Base-by-base conservation (phyloP, 2,797 vertebrate species). In the Girardinus metallicus region DNA sequence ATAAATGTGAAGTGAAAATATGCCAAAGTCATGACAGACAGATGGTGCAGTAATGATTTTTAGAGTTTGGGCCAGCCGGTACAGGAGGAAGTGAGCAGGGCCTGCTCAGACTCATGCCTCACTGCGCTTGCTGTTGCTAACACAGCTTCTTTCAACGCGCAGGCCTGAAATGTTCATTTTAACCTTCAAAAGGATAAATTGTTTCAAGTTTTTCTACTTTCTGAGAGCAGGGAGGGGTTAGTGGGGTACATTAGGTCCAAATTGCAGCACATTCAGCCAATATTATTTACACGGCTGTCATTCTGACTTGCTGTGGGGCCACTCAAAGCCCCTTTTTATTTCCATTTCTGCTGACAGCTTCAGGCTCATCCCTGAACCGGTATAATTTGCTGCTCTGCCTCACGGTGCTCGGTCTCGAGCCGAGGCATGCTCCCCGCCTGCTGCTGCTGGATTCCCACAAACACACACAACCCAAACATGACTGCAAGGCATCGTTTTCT, bases 231-330 rank as follows among this genome's bases (percentile, higher is more conserved):
- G 74, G 83, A 76, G 85, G 80, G 76, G 84, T 80, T 80, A 60
- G 70, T 36, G 1, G 84, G 49, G 77, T 87, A 88, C 93, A 93
- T 91, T 79, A 86, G 83, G 77, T 78, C 87, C 89, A 86, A 92
- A 93, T 91, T 89, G 86, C 78, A 84, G 89, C 81, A 80, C 88
- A 89, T 89, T 92, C 78, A 9, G 1, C 81, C 83, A 83, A 87
- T 85, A 89, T 93, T 92, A 92, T 95, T 95, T 94, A 92, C 93
- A 93, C 85, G 91, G 88, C 88, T 94, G 93, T 94, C 92, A 92
- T 82, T 90, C 88, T 77, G 80, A 89, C 88, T 91, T 84, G 89
- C 80, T 76, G 76, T 73, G 81, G 83, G 84, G 83, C 81, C 81
- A 79, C 85, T 93, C 87, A 84, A 77, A 88, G 78, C 79, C 82